Conservation (phyloP, 2,113 vertebrate species). For the Lethenteron reissneri region DNA sequence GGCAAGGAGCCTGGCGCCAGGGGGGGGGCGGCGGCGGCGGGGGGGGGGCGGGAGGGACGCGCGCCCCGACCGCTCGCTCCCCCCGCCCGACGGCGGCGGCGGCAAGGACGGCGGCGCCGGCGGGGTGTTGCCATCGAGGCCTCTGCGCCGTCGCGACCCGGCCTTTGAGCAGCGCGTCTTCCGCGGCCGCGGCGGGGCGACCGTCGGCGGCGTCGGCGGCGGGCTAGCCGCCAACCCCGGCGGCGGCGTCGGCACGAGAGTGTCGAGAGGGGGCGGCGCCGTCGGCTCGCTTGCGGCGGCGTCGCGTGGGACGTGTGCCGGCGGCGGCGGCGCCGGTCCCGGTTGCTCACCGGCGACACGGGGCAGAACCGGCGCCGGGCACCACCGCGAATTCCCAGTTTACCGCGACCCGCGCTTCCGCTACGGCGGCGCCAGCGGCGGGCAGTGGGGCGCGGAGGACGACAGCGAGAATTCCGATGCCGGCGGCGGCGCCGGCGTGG, state of each 20-base stretch:
- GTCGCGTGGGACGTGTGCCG: no score
- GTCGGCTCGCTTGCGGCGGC: no score
- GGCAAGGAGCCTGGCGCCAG: slow-evolving; percentile 21
- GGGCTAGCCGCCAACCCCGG: no score
- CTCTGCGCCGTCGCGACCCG: not conserved
- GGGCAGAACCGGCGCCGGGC: slow-evolving; percentile 40
- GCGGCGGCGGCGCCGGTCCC: no score
- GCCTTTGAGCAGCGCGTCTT: slow-evolving; percentile 17
- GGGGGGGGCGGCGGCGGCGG: not conserved
- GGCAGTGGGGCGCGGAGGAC: slow-evolving; percentile 58
- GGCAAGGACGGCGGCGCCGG: slow-evolving; percentile 34
- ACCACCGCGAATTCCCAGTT: slow-evolving; percentile 44
- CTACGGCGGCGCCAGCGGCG: slow-evolving; percentile 48
- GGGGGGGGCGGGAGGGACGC: slow-evolving; percentile 15
- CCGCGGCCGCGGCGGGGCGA: slow-evolving; percentile 24
- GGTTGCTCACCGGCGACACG: slow-evolving; percentile 12
- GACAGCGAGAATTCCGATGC: slow-evolving; percentile 82
- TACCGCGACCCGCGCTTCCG: slow-evolving; percentile 37
- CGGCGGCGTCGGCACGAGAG: no score
- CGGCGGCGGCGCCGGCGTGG: slow-evolving; percentile 34
- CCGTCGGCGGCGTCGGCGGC: slow-evolving; percentile 24
- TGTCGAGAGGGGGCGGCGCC: no score
- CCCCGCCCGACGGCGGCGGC: slow-evolving; percentile 22
- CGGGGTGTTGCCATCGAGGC: slow-evolving; percentile 1
- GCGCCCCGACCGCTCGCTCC: slow-evolving; percentile 15